Base-by-base conservation (phyloP, 2,888 invertebrate species). In the Amphiduros pacificus region DNA sequence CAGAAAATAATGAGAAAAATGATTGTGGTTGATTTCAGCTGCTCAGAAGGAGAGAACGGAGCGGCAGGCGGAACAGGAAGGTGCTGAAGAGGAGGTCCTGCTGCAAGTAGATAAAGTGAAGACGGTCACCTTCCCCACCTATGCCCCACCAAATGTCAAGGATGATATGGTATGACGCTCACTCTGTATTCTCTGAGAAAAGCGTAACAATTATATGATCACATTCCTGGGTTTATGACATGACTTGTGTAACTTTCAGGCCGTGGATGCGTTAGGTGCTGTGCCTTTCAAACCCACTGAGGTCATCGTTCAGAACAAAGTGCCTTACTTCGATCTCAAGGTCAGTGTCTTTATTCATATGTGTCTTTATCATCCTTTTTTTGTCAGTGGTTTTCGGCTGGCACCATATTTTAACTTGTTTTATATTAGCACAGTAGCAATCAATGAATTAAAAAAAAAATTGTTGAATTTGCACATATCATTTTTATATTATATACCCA, bases 161-260 rank as follows among this genome's bases (percentile, higher is more conserved):
- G 78, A 80, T 65, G 79, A 80, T 56, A 77, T 79, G 78, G 79
- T 77, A 50, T 65, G 70, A 32, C n/a, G n/a, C 20, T 29, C 17
- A 36, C 36, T 9, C 36, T 36, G 36, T 36, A 36, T 9, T n/a
- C n/a, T n/a, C n/a, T n/a, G n/a, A n/a, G n/a, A n/a, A n/a, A n/a
- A n/a, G n/a, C n/a, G n/a, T n/a, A n/a, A n/a, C n/a, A n/a, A n/a
- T n/a, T n/a, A n/a, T n/a, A n/a, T n/a, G n/a, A n/a, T n/a, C n/a
- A n/a, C n/a, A n/a, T n/a, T n/a, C n/a, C n/a, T n/a, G n/a, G n/a
- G n/a, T n/a, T n/a, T n/a, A n/a, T n/a, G n/a, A n/a, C n/a, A n/a
- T n/a, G n/a, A n/a, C n/a, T 11, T 44, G 44, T 51, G n/a, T 32
- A 31, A 14, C 49, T n/a, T 61, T 6, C 67, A 76, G 76, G 76